Conservation (phyloP, 2,888 invertebrate species). For the Frankliniella intonsa region DNA sequence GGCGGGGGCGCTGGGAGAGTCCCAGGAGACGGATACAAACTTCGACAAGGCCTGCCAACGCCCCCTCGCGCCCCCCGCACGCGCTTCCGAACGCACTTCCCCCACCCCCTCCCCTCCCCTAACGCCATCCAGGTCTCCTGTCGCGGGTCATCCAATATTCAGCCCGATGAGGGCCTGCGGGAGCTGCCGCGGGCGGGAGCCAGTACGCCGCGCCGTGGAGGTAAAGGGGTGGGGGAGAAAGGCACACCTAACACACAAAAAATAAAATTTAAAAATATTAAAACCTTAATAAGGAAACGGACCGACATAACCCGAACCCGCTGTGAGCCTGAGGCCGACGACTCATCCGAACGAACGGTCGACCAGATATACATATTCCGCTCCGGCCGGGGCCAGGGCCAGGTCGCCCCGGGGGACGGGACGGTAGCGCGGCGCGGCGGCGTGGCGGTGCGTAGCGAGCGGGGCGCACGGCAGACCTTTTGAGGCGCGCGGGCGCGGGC, state of each 20-base stretch:
- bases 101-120: background rate
- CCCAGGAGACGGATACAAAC: slow-evolving; percentile 14
- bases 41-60: background rate
- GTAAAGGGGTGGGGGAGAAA: too few species aligned
- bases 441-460: too few species aligned
- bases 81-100: background rate
- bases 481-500: too few species aligned
- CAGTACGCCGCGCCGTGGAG: background rate
- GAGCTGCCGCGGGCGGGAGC: background rate
- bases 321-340: too few species aligned
- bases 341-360: too few species aligned
- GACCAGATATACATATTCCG: too few species aligned
- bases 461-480: too few species aligned
- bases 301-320: background rate
- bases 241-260: background rate
- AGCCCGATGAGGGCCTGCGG: background rate
- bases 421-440: too few species aligned
- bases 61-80: background rate
- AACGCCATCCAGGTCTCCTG: background rate
- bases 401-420: too few species aligned
- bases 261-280: background rate
- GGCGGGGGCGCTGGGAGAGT: background rate
- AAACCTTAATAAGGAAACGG: background rate
- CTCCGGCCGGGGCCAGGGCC: too few species aligned
- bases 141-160: slow-evolving; percentile 21